Evolutionary conservation across 2,888 invertebrate species (phyloP), one percentile per base, ranked within the genome.

Genomic region (Acanthacorydalis orientalis): DNA sequence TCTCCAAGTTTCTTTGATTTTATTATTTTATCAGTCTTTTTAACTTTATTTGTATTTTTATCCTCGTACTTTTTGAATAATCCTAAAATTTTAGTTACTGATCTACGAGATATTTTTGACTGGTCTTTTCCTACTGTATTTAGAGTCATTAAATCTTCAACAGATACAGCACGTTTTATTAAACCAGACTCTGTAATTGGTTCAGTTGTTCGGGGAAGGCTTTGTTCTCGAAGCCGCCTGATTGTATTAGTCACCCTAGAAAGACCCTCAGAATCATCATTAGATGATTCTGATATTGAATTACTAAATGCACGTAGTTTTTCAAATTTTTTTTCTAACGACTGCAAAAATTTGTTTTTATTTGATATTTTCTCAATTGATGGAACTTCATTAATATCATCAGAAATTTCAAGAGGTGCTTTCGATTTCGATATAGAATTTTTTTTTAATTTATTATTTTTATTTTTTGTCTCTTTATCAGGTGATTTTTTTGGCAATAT

Each of bases 321-420:
- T 63, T 83, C 83, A 57, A 82, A 70, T 60, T 80, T 82, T 58
- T 83, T 84, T 41, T 88, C 85, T 55, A 87, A 75, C 0, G 79
- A 78, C 58, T 83, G 83, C 38, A 87, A 66, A 54, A 88, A 69
- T 51, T 72, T 74, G 54, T 71, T 69, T 54, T 68, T 70, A 49
- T 58, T 59, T 1, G 53, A 53, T 46, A 60, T 58, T 23, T 61
- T 59, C 54, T 61, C 57, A 46, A 12, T 41, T 16, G 51, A 51
- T 40, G 44, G 38, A n/a, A 31, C 31, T 53, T 56, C 51, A 56
- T 59, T 15, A 51, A 44, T 35, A 43, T 52, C 56, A 49, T 37
- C 49, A 46, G 45, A n/a, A 55, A 56, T 8, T 53, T 54, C 6
- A 39, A 43, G 11, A 49, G 43, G 23, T 43, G 49, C 23, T 43